Evolutionary conservation across 2,797 vertebrate genomes (phyloP).

Genomic region (Lithobates sylvaticus): DNA sequence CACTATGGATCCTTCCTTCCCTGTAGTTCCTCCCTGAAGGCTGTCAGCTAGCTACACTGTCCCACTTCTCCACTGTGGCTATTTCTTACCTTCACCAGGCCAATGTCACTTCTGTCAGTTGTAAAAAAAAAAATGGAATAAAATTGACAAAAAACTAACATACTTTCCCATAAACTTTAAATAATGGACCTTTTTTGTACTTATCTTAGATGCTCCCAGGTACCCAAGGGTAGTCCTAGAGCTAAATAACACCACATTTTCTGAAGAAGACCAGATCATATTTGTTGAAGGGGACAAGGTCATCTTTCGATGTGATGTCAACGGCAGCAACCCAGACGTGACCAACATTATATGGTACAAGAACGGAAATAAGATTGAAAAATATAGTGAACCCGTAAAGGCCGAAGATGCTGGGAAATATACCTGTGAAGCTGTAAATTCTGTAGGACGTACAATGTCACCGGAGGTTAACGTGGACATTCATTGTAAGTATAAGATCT

Average conservation of each 20-base stretch:
- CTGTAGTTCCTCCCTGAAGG: too few species aligned
- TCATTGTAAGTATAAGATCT: conserved; percentile 33
- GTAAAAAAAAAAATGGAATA: too few species aligned
- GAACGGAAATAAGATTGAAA: background rate
- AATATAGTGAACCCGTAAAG: background rate
- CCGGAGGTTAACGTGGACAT: background rate
- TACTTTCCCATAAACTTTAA: background rate
- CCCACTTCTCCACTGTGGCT: too few species aligned
- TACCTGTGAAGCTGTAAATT: conserved; percentile 9
- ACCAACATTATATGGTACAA: background rate
- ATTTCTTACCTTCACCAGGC: too few species aligned
- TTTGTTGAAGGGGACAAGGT: conserved; percentile 13
- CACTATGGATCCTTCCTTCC: too few species aligned
- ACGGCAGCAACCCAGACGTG: conserved; percentile 35
- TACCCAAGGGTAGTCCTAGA: conserved; percentile 9
- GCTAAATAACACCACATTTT: background rate
- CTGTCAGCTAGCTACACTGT: too few species aligned
- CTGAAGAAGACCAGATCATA: too few species aligned
- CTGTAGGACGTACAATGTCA: background rate
- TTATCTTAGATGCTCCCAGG: conserved; percentile 44
- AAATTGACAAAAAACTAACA: too few species aligned
- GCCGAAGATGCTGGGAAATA: conserved; percentile 20
- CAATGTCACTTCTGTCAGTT: too few species aligned
- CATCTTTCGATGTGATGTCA: background rate
- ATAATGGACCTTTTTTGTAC: background rate